These are phyloP conservation scores for Xiphorhynchus erythropygius DNA, from an alignment of 2,797 vertebrate species.

Conservation along the genomic window DNA sequence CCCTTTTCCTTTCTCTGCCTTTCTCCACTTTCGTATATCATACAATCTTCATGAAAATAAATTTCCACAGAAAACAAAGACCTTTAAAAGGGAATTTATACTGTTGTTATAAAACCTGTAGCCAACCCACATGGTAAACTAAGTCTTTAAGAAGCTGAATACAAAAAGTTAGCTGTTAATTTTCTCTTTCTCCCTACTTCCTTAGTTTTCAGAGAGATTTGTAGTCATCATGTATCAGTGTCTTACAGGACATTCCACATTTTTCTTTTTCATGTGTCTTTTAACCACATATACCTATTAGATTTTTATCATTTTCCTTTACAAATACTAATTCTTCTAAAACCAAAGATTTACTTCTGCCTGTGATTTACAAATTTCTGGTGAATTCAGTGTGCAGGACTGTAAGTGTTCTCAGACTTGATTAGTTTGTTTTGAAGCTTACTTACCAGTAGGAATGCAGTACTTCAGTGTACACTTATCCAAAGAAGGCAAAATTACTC, in stretches of 20 bases:
- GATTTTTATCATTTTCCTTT: neutral
- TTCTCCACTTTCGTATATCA: neutral
- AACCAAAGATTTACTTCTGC: neutral
- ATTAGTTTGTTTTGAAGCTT: neutral
- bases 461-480: neutral
- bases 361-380: neutral
- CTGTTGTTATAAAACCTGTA: neutral
- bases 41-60: neutral
- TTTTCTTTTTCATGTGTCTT: accelerated
- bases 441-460: neutral
- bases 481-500: neutral
- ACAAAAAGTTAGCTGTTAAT: neutral
- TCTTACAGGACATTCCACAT: neutral
- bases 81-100: neutral
- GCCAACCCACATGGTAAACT: neutral
- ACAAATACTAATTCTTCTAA: neutral
- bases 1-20: neutral
- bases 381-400: neutral
- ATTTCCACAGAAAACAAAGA: neutral
- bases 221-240: neutral
- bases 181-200: neutral
- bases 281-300: neutral
- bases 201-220: neutral
- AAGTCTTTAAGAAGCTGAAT: neutral
- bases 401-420: neutral